Conservation (phyloP, 1,140 invertebrate genomes). For the Calycopis cecrops region DNA sequence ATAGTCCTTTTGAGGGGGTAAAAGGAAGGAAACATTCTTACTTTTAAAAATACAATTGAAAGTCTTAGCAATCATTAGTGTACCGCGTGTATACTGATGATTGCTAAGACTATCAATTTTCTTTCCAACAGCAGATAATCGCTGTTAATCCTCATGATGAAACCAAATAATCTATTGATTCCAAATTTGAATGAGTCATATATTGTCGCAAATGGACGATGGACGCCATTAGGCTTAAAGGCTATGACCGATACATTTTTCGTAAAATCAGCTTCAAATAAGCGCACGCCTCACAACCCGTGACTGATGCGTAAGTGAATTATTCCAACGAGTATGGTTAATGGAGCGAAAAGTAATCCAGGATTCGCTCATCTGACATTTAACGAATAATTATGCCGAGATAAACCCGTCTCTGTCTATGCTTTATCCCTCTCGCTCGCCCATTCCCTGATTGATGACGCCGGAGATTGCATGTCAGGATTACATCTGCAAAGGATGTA, state of each 20-base stretch:
- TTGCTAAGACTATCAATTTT: no score
- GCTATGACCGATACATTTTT: background rate
- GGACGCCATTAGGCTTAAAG: no score
- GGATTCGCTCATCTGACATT: constrained; percentile 25
- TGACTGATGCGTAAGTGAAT: constrained; percentile 19
- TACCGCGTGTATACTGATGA: no score
- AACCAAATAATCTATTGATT: no score
- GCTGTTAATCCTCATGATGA: no score
- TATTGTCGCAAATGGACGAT: no score
- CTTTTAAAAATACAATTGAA: no score
- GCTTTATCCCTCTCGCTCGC: constrained; percentile 28
- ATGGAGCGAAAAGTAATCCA: constrained; percentile 21
- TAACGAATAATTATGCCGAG: constrained; percentile 23
- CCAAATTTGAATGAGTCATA: no score
- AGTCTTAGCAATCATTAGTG: no score
- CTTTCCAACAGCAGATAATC: no score
- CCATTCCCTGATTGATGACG: constrained; percentile 55
- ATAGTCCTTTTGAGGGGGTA: no score
- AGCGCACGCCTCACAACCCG: constrained; percentile 5
- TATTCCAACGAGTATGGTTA: constrained; percentile 17
- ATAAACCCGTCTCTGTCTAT: constrained; percentile 21
- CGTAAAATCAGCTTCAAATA: constrained; percentile 5
- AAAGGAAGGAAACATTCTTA: no score
- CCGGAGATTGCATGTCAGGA: constrained; percentile 69
- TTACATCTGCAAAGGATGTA: constrained; percentile 64